Evolutionary conservation across 2,888 invertebrate genomes (phyloP), one percentile per base, ranked within the genome.

Genomic region (Drosophila tripunctata): DNA sequence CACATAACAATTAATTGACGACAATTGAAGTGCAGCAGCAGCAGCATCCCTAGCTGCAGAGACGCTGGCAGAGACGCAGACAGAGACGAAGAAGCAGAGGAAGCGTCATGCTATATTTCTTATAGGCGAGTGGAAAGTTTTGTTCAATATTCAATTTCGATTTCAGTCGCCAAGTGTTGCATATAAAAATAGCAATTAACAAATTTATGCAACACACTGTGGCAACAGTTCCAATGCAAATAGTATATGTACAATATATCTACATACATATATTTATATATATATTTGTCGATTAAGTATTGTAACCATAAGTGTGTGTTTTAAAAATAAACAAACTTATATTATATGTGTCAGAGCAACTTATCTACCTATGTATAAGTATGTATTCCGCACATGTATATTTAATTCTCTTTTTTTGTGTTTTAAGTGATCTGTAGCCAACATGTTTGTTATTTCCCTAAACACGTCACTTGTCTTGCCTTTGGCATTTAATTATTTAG

Each of bases 181-280:
- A 48, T 67, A 51, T 80, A 80, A 72, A 86, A 87, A 81, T 87
- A 87, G 81, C 72, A 84, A 87, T 87, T 87, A 80, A 81, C 69
- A 65, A 75, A 80, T 87, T 84, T 87, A 87, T 87, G 87, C 84
- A 82, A 82, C 54, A 66, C 50, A 54, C 45, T 38, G 57, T 30
- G 55, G 45, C 43, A 40, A 58, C 41, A 51, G 52, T 64, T 51
- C 45, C 51, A 60, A 61, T 48, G 41, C 41, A 38, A 38, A 24
- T 31, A 41, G 4, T 36, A 30, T 33, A 10, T 15, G 3, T 22
- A 12, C 24, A 57, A 30, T 52, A 31, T 33, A 50, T 21, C 22
- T n/a, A 27, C 12, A 12, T 3, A 15, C 36, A 7, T 36, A 33
- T 36, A 36, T n/a, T 14, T 8, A 24, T 54, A 17, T 44, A 44